Conservation (phyloP, 2,113 vertebrate genomes). For the Osmerus eperlanus region DNA sequence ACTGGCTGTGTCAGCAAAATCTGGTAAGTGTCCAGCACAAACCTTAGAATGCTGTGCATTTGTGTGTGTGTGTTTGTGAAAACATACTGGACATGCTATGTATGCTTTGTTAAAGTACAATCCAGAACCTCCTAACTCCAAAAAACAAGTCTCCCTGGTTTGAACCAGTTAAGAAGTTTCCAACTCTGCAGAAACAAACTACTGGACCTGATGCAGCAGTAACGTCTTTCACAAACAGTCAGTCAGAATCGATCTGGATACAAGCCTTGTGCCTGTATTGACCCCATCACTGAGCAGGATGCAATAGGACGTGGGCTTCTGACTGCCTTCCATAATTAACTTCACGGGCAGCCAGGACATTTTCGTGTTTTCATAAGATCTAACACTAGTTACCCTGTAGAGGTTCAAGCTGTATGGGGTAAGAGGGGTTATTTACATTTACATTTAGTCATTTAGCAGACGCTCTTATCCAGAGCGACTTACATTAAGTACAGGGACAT, state of each 20-base stretch:
- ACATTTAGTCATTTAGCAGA: too few species aligned
- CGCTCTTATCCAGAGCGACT: too few species aligned
- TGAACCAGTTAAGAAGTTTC: neutral
- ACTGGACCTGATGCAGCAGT: neutral
- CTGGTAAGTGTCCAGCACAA: conserved; percentile 78
- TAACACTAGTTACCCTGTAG: neutral
- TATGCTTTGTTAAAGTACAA: too few species aligned
- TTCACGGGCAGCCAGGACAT: neutral
- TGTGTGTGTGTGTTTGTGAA: neutral
- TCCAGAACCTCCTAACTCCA: too few species aligned
- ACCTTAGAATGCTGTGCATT: neutral
- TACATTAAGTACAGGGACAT: too few species aligned
- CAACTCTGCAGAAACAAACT: neutral
- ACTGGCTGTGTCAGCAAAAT: conserved; percentile 99
- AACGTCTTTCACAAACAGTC: conserved; percentile 1
- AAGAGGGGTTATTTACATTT: neutral
- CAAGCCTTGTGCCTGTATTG: neutral
- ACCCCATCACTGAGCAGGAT: neutral
- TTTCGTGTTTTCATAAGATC: neutral
- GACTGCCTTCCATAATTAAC: neutral
- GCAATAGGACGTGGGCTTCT: neutral
- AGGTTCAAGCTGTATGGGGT: neutral
- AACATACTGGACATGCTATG: neutral
- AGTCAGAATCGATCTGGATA: neutral
- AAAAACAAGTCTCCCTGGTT: neutral